Percentiles rank a stretch among this genome's conserved stretches.
phyloP scores from a whole-genome alignment of 2,888 invertebrate species.

The Apodemia hepburni region DNA sequence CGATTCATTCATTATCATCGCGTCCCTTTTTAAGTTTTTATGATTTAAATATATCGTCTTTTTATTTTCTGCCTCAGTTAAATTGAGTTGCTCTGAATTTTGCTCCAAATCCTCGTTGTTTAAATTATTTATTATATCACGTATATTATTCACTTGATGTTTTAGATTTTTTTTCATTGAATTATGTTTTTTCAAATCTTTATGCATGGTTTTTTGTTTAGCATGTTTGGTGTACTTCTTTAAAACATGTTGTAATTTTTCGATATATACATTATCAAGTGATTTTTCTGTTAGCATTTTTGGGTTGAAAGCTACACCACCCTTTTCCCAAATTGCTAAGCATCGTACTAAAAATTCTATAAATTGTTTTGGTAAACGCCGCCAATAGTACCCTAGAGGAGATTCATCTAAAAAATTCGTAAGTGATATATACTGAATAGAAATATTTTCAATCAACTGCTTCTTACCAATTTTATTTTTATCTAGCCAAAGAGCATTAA shows the following conservation, averaged over 20 bases:
- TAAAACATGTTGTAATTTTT: slow-evolving; percentile 50
- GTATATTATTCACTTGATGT: slow-evolving; percentile 58
- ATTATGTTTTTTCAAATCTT: slow-evolving; percentile 17
- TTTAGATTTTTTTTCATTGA: slow-evolving; percentile 32
- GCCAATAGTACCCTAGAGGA: slow-evolving; percentile 55
- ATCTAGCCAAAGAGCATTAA: slow-evolving; percentile 49
- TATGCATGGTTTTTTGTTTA: slow-evolving; percentile 24
- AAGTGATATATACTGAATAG: slow-evolving; percentile 47
- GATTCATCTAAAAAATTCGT: slow-evolving; percentile 53
- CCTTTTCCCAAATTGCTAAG: slow-evolving; percentile 64
- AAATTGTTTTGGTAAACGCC: slow-evolving; percentile 46
- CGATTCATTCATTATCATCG: not conserved
- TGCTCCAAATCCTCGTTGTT: slow-evolving; percentile 41
- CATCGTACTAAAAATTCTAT: slow-evolving; percentile 55
- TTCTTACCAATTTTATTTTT: slow-evolving; percentile 32
- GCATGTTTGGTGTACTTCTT: slow-evolving; percentile 38
- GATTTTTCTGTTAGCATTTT: slow-evolving; percentile 49
- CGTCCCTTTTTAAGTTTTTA: slow-evolving; percentile 17
- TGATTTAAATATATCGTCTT: slow-evolving; percentile 19
- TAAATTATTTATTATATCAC: slow-evolving; percentile 60
- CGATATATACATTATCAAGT: slow-evolving; percentile 45
- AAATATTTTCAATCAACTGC: slow-evolving; percentile 37
- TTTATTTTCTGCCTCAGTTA: slow-evolving; percentile 50
- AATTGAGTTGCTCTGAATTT: slow-evolving; percentile 39
- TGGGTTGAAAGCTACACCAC: slow-evolving; percentile 63